These are phyloP conservation scores for Pectinophora gossypiella DNA, from an alignment of 1,140 invertebrate genomes.

Conservation along the genomic window DNA sequence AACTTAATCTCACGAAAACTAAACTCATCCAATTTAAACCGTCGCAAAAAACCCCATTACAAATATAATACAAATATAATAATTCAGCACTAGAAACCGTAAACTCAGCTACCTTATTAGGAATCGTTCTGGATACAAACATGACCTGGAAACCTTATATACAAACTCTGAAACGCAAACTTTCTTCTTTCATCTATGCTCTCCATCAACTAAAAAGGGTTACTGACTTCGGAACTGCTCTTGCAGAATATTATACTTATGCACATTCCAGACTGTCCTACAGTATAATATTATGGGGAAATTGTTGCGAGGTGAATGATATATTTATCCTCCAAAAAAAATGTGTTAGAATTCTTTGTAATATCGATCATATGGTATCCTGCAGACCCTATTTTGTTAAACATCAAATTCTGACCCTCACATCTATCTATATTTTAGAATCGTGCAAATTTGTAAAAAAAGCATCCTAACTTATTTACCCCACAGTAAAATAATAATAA, in stretches of 20 bases:
- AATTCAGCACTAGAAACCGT: not conserved
- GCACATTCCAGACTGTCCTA: slow-evolving; percentile 5
- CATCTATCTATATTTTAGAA: slow-evolving; percentile 6
- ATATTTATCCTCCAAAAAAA: slow-evolving; percentile 7
- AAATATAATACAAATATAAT: slow-evolving; percentile 4
- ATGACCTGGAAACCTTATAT: slow-evolving; percentile 2
- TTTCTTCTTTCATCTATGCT: slow-evolving; percentile 8
- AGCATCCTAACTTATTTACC: not conserved
- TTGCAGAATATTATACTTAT: slow-evolving; percentile 7
- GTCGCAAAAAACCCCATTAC: not conserved
- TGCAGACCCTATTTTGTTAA: slow-evolving; percentile 6
- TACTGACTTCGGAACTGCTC: not conserved
- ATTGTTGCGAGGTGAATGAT: not conserved
- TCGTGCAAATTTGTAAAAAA: slow-evolving; percentile 6
- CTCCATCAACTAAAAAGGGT: slow-evolving; percentile 1
- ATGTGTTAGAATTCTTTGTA: slow-evolving; percentile 6
- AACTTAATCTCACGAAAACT: slow-evolving; percentile 5
- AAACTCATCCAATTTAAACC: slow-evolving; percentile 9
- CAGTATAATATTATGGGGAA: slow-evolving; percentile 7
- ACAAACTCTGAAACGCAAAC: not conserved
- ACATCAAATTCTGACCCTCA: not conserved
- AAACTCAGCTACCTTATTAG: slow-evolving; percentile 2
- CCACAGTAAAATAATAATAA: not conserved
- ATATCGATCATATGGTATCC: slow-evolving; percentile 7
- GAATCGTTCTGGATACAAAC: slow-evolving; percentile 1